Conservation (phyloP, 1,140 invertebrate species). For the Zaprionus capensis region DNA sequence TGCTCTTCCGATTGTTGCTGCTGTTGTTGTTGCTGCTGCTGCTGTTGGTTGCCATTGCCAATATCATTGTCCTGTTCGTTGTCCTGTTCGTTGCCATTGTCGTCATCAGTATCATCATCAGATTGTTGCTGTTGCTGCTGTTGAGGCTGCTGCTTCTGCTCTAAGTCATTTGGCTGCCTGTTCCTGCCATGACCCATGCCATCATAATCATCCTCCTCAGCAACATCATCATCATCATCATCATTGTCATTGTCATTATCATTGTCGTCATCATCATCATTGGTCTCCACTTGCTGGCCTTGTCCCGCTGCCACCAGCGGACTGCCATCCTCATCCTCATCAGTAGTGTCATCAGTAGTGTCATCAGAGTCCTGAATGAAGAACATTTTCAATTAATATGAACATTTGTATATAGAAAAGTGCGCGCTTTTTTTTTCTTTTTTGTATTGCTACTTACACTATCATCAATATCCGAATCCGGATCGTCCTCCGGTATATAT, state of each 20-base stretch:
- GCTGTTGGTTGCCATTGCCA: neutral
- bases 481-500: slow-evolving; percentile 27
- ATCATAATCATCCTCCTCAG: neutral
- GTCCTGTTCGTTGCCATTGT: neutral
- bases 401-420: neutral
- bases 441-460: slow-evolving; percentile 2
- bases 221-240: neutral
- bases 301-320: neutral
- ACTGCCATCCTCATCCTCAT: neutral
- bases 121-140: neutral
- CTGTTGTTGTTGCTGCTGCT: neutral
- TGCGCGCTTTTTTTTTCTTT: neutral
- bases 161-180: neutral
- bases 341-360: neutral
- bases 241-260: neutral
- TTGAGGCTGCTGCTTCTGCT: neutral
- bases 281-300: neutral
- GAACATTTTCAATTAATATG: neutral
- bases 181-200: neutral
- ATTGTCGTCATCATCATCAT: slow-evolving; percentile 3
- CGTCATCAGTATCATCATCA: slow-evolving; percentile 1
- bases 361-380: slow-evolving; percentile 17
- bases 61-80: neutral
- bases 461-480: slow-evolving; percentile 17
- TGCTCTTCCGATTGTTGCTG: neutral